These are phyloP conservation scores for Lingula anatina DNA, from an alignment of 2,888 invertebrate species.

Conservation along the genomic window DNA sequence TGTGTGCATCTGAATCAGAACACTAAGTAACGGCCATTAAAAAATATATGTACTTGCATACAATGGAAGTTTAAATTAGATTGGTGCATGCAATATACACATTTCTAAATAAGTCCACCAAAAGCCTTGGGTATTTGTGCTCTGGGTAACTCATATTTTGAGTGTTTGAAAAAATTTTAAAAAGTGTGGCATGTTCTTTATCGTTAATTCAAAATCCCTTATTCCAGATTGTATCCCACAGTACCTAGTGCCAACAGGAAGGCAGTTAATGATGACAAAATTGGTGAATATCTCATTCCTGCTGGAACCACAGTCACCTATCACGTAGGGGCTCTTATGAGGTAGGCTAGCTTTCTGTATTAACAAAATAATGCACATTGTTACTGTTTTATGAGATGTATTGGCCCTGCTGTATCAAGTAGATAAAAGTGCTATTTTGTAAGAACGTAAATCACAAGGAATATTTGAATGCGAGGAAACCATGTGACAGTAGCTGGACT, in stretches of 20 bases:
- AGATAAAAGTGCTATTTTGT: not conserved
- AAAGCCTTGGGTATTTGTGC: too few relatives aligned
- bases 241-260: slow-evolving; percentile 20
- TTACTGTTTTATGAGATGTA: not conserved
- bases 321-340: slow-evolving; percentile 33
- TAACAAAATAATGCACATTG: not conserved
- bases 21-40: too few relatives aligned
- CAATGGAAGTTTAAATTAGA: not conserved
- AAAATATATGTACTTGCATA: too few relatives aligned
- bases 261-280: slow-evolving; percentile 21
- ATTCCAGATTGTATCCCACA: slow-evolving; percentile 31
- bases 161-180: too few relatives aligned
- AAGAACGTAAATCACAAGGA: too few relatives aligned
- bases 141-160: too few relatives aligned
- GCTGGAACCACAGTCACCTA: slow-evolving; percentile 29
- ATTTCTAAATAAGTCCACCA: too few relatives aligned
- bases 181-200: too few relatives aligned
- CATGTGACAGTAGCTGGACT: too few relatives aligned
- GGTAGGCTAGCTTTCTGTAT: slow-evolving; percentile 15
- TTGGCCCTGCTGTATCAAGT: not conserved
- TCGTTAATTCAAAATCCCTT: too few relatives aligned
- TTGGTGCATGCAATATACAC: not conserved
- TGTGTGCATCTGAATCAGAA: too few relatives aligned
- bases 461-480: too few relatives aligned
- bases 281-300: slow-evolving; percentile 28